These are phyloP conservation scores for Venustaconcha ellipsiformis DNA, from an alignment of 1,140 invertebrate genomes.

Conservation along the genomic window DNA sequence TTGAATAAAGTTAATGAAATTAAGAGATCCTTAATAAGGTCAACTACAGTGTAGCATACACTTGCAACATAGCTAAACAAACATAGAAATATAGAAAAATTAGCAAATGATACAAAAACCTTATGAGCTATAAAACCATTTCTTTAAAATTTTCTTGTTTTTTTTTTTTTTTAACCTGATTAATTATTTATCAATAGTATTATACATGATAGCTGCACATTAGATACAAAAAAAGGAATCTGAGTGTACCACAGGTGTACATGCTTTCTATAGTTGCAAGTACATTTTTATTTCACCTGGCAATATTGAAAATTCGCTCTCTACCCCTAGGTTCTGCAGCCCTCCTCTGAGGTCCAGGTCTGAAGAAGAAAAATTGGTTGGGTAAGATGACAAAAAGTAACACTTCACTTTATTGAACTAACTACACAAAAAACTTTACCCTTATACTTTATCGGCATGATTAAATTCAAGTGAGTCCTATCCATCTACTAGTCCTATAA, in stretches of 20 bases:
- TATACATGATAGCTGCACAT: not conserved
- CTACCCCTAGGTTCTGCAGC: conserved; percentile 47
- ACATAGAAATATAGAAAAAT: too few species aligned
- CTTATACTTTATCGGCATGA: not conserved
- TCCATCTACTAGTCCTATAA: not conserved
- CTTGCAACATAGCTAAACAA: too few species aligned
- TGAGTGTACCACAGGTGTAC: not conserved
- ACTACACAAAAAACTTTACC: not conserved
- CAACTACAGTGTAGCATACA: too few species aligned
- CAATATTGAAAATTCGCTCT: conserved; percentile 44
- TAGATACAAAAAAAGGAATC: not conserved
- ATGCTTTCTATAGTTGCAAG: too few species aligned
- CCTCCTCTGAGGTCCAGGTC: conserved; percentile 15
- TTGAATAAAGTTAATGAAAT: too few species aligned
- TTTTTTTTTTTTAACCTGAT: not conserved
- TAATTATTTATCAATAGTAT: not conserved
- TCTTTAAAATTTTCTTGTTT: not conserved
- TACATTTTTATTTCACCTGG: conserved; percentile 30
- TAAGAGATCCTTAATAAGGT: too few species aligned
- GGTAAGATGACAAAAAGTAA: not conserved
- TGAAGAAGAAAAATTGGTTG: not conserved
- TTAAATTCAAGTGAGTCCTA: not conserved
- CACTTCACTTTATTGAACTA: not conserved
- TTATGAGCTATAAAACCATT: not conserved
- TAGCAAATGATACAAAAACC: too few species aligned